These are phyloP conservation scores for Asarcornis scutulata DNA, from an alignment of 2,113 vertebrate species.

Conservation along the genomic window DNA sequence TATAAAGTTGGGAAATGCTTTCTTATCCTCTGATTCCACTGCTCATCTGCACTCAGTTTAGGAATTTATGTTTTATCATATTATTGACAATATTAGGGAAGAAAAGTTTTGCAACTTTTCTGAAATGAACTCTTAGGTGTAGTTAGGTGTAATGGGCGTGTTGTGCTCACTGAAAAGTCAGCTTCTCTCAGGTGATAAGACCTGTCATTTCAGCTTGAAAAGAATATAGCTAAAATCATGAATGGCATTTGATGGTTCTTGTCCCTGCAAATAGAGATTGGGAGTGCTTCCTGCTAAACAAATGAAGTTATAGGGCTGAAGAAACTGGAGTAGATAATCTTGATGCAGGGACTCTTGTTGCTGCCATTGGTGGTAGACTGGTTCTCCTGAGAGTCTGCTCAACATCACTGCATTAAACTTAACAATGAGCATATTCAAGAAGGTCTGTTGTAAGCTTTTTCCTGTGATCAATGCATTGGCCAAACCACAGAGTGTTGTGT, in stretches of 20 bases:
- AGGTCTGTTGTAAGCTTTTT: not conserved
- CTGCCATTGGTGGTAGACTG: not conserved
- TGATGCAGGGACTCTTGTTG: not conserved
- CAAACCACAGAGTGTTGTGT: not conserved
- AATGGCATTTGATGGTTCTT: not conserved
- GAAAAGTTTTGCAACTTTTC: not conserved
- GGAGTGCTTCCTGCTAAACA: not conserved
- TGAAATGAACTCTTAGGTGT: not conserved
- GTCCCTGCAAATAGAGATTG: not conserved
- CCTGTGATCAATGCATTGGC: not conserved
- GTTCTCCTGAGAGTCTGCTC: not conserved
- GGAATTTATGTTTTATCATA: not conserved
- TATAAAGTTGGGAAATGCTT: not conserved
- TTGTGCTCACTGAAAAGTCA: not conserved
- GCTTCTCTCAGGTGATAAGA: not conserved
- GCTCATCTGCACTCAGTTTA: not conserved
- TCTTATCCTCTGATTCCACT: not conserved
- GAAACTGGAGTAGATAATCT: not conserved
- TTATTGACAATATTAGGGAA: not conserved
- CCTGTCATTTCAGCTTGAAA: constrained; percentile 11
- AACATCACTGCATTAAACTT: not conserved
- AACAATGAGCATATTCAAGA: not conserved
- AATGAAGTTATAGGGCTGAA: not conserved
- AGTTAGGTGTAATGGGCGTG: not conserved
- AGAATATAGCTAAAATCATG: not conserved